Percentiles rank a stretch among this genome's conserved stretches.
These are phyloP conservation scores for Dasysyrphus albostriatus DNA, from an alignment of 2,888 invertebrate genomes.

Conservation along the genomic window DNA sequence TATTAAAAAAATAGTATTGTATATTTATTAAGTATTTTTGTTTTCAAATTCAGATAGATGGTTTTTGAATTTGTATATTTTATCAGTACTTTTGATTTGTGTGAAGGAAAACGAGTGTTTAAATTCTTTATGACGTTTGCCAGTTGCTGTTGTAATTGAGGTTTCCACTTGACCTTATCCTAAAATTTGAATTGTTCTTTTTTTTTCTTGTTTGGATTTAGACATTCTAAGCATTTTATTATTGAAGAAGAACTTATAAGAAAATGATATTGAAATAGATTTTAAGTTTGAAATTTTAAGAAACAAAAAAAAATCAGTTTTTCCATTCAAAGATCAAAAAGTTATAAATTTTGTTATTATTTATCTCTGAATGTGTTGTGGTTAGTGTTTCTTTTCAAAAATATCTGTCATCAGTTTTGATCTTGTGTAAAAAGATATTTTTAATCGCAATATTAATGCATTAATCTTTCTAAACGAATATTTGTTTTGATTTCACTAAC, in stretches of 20 bases:
- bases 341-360: not conserved
- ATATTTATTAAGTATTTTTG: not conserved
- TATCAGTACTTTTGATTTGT: constrained; percentile 6
- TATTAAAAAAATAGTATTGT: constrained; percentile 28
- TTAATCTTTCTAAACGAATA: not conserved
- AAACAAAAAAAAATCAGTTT: too few species aligned
- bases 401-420: constrained; percentile 16
- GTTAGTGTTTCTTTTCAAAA: not conserved
- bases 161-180: constrained; percentile 59
- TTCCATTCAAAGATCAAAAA: not conserved
- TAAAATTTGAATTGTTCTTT: constrained; percentile 31
- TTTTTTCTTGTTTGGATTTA: not conserved
- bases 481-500: constrained; percentile 31
- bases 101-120: constrained; percentile 1
- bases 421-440: constrained; percentile 21
- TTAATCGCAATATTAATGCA: not conserved
- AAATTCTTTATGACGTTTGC: not conserved
- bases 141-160: constrained; percentile 7
- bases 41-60: constrained; percentile 20
- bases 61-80: constrained; percentile 22
- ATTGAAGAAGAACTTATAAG: not conserved
- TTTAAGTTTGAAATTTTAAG: not conserved
- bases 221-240: not conserved
- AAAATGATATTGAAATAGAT: not conserved
- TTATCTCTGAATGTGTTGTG: not conserved